Evolutionary conservation across 2,113 vertebrate species (phyloP), one percentile per base, ranked within the genome.

Genomic region (Dolichotis patagonum): DNA sequence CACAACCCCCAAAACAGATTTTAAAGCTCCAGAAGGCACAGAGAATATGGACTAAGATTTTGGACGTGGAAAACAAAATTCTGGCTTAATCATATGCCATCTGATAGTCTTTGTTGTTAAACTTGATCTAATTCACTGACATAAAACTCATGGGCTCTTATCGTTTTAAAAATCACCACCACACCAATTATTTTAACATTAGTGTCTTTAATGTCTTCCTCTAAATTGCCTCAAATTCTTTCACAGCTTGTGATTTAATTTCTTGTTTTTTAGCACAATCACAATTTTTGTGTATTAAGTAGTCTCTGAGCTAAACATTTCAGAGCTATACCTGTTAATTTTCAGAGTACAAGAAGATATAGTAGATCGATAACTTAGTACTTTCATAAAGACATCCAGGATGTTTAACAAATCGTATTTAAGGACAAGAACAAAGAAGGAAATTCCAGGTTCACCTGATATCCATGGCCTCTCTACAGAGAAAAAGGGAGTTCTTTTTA

Each of bases 211-310:
- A 32, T 38, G 67, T 92, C 54, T 41, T 77, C 54, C n/a, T 32
- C 41, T 9, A 7, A 2, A n/a, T 84, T 24, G 22, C 22, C n/a
- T 65, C 38, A 69, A 22, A 1, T 73, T 87, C 41, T 19, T 62
- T 88, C 43, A 35, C 11, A 96, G 38, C 28, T 19, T 63, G 62
- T 69, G 80, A 85, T 71, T 56, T 73, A 30, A 26, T 78, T 73
- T 80, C 75, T 26, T 26, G 71, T 75, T 90, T 94, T 83, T 95
- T 13, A 84, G 86, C 46, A 92, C 60, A 94, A 67, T 81, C 75
- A 32, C n/a, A 81, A 77, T 85, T 93, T 80, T 7, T 90, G 41
- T 56, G 75, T 81, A 95, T 20, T 81, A 85, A 67, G 4, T 87
- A 49, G 63, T 8, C 63, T 60, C 90, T 67, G 24, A 56, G 56